Conservation (phyloP, 2,888 invertebrate species). For the Strigamia crassipes region DNA sequence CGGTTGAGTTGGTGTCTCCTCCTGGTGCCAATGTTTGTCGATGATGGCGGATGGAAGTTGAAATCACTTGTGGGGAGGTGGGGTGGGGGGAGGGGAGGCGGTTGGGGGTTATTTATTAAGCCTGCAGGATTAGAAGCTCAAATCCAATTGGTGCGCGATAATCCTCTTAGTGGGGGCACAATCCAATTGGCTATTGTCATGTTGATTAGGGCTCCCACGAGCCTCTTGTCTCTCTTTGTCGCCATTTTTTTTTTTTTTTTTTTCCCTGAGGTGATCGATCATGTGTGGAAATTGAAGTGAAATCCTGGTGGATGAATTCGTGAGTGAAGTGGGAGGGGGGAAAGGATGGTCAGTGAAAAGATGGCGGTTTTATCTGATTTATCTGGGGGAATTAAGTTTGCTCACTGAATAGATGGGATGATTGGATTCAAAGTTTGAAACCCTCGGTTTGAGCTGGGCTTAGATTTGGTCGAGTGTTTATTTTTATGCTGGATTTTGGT, state of each 20-base stretch:
- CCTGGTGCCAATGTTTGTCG: neutral
- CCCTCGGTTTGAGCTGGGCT: too few relatives aligned
- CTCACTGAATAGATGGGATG: neutral
- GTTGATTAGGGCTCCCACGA: conserved; percentile 3
- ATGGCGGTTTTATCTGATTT: neutral
- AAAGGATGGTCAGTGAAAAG: neutral
- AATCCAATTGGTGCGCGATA: conserved; percentile 2
- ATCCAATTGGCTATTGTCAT: conserved; percentile 10
- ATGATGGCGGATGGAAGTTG: neutral
- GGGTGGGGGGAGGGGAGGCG: neutral
- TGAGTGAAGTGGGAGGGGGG: neutral
- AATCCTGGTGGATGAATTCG: neutral
- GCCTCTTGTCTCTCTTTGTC: neutral
- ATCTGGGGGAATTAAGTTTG: neutral
- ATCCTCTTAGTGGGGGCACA: neutral
- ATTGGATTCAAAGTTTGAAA: neutral
- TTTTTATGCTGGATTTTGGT: too few relatives aligned
- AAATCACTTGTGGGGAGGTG: neutral
- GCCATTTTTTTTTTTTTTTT: neutral
- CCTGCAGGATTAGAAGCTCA: neutral
- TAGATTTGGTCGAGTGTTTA: too few relatives aligned
- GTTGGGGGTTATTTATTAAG: neutral
- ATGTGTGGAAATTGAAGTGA: neutral
- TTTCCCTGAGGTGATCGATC: neutral
- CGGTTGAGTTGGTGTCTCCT: neutral